Percentiles rank a stretch among this genome's conserved stretches.
Evolutionary conservation across 2,888 invertebrate species (phyloP).

Genomic region (Pilophorus perplexus): DNA sequence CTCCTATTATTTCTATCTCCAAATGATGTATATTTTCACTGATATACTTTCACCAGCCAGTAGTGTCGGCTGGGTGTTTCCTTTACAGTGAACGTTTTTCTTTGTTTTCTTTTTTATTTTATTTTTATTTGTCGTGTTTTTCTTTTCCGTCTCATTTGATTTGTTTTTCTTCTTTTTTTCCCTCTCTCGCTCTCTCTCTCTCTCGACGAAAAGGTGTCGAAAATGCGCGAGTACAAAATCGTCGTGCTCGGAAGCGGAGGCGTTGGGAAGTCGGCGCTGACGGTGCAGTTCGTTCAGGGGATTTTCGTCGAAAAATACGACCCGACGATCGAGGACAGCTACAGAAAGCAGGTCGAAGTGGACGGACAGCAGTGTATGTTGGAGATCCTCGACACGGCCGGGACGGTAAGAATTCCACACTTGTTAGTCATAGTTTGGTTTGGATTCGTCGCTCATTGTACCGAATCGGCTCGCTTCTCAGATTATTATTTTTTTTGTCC

Average conservation of each 20-base stretch:
- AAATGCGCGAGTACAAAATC: slow-evolving; percentile 99
- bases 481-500: too few relatives aligned
- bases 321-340: slow-evolving; percentile 99
- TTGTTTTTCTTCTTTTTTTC: neutral
- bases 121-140: neutral
- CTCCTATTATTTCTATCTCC: slow-evolving; percentile 9
- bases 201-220: slow-evolving; percentile 17
- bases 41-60: too few relatives aligned
- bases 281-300: slow-evolving; percentile 96
- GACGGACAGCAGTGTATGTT: slow-evolving; percentile 99
- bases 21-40: too few relatives aligned
- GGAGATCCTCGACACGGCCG: slow-evolving; percentile 98
- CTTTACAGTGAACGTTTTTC: neutral
- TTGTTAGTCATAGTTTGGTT: neutral
- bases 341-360: slow-evolving; percentile 99
- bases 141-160: slow-evolving; percentile 3
- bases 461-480: too few relatives aligned
- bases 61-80: neutral
- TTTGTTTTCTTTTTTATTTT: neutral
- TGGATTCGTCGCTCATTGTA: neutral
- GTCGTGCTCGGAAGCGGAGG: slow-evolving; percentile 99
- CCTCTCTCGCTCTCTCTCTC: neutral
- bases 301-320: slow-evolving; percentile 99
- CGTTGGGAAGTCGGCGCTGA: slow-evolving; percentile 98
- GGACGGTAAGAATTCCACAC: slow-evolving; percentile 78